A percentile compares a stretch with the other conserved stretches of the same genome.
These are phyloP conservation scores for Eulemur albifrons DNA, from an alignment of 2,797 vertebrate species.

Conservation along the genomic window DNA sequence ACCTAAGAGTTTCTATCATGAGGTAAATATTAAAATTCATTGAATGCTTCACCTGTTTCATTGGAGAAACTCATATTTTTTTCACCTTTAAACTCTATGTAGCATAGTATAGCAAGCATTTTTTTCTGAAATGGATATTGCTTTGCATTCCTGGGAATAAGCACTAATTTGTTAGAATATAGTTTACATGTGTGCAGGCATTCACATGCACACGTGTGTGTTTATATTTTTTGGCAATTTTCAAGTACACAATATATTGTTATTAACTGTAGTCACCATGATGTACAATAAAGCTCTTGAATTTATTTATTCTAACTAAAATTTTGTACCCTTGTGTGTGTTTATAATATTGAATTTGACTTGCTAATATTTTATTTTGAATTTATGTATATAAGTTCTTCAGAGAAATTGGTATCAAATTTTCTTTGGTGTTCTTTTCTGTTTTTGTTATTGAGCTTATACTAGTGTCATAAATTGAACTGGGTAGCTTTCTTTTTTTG, in stretches of 20 bases:
- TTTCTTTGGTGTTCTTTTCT: not conserved
- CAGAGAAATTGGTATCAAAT: not conserved
- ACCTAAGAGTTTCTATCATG: not conserved
- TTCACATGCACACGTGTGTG: not conserved
- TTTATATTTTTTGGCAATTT: not conserved
- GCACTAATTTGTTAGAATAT: not conserved
- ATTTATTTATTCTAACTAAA: not conserved
- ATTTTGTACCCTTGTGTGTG: not conserved
- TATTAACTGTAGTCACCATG: not conserved
- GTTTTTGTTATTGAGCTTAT: slow-evolving; percentile 3
- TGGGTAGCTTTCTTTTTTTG: not conserved
- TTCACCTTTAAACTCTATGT: not conserved
- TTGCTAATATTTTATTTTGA: not conserved
- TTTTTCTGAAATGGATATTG: not conserved
- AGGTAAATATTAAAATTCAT: not conserved
- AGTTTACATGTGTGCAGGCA: not conserved
- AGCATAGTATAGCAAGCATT: not conserved
- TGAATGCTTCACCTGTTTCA: not conserved
- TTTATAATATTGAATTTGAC: not conserved
- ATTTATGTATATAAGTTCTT: not conserved
- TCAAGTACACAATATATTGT: not conserved
- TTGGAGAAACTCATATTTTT: not conserved
- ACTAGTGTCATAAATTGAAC: not conserved
- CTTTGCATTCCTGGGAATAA: not conserved
- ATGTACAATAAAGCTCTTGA: not conserved